Evolutionary conservation across 2,797 vertebrate genomes (phyloP), one percentile per base, ranked within the genome.

Genomic region (Tapera naevia): DNA sequence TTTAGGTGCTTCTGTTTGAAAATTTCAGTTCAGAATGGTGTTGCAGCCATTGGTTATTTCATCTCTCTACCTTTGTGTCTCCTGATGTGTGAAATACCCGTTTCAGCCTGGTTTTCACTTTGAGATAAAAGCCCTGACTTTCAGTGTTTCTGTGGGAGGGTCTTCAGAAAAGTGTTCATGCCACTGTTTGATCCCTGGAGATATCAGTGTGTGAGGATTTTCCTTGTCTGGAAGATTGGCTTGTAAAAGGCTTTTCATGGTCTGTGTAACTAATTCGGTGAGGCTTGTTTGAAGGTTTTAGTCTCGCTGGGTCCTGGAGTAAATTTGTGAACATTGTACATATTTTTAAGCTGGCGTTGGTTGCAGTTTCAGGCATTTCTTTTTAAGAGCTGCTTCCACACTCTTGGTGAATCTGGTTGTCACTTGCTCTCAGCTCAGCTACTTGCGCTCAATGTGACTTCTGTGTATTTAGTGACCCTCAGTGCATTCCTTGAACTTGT

Each of bases 111-210:
- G 8, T 80, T 95, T 72, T 73, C 39, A 13, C 39, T 32, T 72
- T 23, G 15, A 22, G 17, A 6, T 33, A 46, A 56, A 69, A 86
- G 33, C 32, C 12, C 48, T 72, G 39, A 22, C 43, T 66, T 84
- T 41, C 74, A 32, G 14, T 41, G 17, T 75, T 75, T 61, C 10
- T 0, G 0, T 32, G 48, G 6, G 2, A 64, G 12, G 1, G 9
- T 61, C 56, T 24, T 80, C 30, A 25, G 7, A 22, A 9, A 11
- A 43, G n/a, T 24, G 8, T 71, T 91, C 6, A 3, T 85, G 39
- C 37, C 33, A 15, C 1, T 43, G 19, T 61, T 60, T 53, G n/a
- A 7, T 67, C 11, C 5, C 8, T 5, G 19, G 10, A 30, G 16
- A 22, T 18, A 13, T 1, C 37, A 30, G n/a, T 48, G 46, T 12